Percentiles rank a stretch among this genome's conserved stretches.
Evolutionary conservation across 2,888 invertebrate species (phyloP).

Genomic region (Hirtodrosophila trivittata): DNA sequence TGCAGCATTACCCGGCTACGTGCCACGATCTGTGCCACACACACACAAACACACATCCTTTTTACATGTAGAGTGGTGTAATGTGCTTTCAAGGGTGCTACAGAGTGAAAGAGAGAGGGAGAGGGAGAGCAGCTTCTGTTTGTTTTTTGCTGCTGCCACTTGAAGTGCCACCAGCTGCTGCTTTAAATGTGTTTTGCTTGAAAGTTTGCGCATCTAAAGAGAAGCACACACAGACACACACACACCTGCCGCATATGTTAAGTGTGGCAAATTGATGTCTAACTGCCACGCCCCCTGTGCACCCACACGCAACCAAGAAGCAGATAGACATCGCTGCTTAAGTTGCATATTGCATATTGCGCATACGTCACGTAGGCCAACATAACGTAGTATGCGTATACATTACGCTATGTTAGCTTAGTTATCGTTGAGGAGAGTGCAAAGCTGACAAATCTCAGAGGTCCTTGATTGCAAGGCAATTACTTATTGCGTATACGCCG

Average conservation of each 20-base stretch:
- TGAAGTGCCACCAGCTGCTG: conserved; percentile 38
- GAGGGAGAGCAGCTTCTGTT: conserved; percentile 36
- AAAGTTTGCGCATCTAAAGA: conserved; percentile 27
- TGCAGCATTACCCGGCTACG: conserved; percentile 73
- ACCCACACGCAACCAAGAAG: conserved; percentile 2
- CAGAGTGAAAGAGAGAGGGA: not conserved
- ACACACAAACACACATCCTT: conserved; percentile 1
- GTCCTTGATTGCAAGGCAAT: not conserved
- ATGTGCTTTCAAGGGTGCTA: conserved; percentile 68
- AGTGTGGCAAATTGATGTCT: conserved; percentile 60
- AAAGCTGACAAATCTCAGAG: not conserved
- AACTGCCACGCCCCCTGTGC: conserved; percentile 1
- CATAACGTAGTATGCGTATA: not conserved
- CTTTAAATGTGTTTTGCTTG: conserved; percentile 56
- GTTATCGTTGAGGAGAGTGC: too few relatives aligned
- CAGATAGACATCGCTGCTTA: conserved; percentile 11
- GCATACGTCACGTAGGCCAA: conserved; percentile 24
- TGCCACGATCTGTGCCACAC: conserved; percentile 50
- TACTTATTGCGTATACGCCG: conserved; percentile 13
- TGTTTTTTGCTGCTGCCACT: conserved; percentile 16
- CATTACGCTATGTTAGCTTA: too few relatives aligned
- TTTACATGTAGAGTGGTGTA: conserved; percentile 46
- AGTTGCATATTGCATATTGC: conserved; percentile 13
- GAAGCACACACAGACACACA: conserved; percentile 22
- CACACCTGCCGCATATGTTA: conserved; percentile 65